phyloP scores from a whole-genome alignment of 1,140 invertebrate genomes.

The Pteromalus puparum region DNA sequence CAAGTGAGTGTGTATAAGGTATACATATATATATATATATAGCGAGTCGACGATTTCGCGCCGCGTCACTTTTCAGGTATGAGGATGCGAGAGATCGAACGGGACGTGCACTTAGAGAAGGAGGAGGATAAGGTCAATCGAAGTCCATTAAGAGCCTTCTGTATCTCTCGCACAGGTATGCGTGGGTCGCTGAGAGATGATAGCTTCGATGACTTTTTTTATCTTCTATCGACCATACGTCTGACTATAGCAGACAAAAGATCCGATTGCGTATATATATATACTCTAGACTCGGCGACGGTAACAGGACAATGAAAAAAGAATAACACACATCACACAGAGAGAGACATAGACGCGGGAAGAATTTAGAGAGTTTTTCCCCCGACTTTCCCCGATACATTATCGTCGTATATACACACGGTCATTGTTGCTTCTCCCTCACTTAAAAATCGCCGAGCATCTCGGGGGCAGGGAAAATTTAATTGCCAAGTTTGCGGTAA shows the following conservation, averaged over 20 bases:
- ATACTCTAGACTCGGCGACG: too few relatives aligned
- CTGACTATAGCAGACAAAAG: too few relatives aligned
- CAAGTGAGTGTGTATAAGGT: too few relatives aligned
- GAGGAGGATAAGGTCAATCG: not conserved
- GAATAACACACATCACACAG: not conserved
- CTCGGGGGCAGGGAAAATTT: slow-evolving; percentile 46
- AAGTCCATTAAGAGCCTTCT: not conserved
- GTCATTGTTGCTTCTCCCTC: not conserved
- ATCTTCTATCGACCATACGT: too few relatives aligned
- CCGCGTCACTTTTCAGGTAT: not conserved
- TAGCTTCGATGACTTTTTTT: not conserved
- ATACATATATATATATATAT: not conserved
- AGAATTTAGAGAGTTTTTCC: slow-evolving; percentile 19
- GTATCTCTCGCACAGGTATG: not conserved
- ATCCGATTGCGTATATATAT: too few relatives aligned
- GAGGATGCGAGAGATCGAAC: not conserved
- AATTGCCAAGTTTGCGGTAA: slow-evolving; percentile 55
- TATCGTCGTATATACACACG: not conserved
- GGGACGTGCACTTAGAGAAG: not conserved
- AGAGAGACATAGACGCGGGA: not conserved
- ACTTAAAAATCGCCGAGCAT: not conserved
- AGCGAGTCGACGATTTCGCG: not conserved
- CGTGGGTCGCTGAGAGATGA: not conserved
- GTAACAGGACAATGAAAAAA: not conserved
- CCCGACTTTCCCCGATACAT: slow-evolving; percentile 12